These are phyloP conservation scores for Poeciliopsis infans DNA, from an alignment of 2,797 vertebrate genomes.

Conservation along the genomic window DNA sequence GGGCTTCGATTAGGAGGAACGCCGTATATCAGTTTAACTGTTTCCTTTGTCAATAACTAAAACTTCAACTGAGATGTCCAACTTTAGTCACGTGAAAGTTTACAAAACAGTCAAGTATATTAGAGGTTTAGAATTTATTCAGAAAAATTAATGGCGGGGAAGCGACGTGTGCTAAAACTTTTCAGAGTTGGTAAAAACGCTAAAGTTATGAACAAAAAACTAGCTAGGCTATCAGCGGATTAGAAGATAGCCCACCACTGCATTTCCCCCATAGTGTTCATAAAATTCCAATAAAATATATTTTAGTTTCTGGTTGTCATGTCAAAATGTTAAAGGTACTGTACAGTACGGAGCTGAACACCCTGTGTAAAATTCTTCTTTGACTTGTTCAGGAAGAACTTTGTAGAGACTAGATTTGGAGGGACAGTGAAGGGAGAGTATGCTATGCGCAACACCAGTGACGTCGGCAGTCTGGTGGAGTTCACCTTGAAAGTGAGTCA, in stretches of 20 bases:
- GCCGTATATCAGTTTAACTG: not conserved
- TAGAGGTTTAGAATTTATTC: not conserved
- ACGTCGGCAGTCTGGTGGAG: constrained; percentile 90
- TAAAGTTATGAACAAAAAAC: not conserved
- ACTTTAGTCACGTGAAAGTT: not conserved
- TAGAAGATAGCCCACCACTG: not conserved
- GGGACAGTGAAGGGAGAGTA: constrained; percentile 91
- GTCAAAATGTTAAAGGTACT: not conserved
- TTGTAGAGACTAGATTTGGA: constrained; percentile 81
- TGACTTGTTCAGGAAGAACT: constrained; percentile 64
- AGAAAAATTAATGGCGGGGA: not conserved
- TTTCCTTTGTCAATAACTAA: not conserved
- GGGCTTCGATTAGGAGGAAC: not conserved
- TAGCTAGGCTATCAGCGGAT: no score
- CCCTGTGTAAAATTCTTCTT: constrained; percentile 3
- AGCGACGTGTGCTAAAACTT: not conserved
- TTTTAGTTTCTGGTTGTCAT: not conserved
- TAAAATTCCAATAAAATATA: not conserved
- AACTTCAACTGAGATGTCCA: not conserved
- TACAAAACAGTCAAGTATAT: not conserved
- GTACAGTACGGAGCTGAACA: not conserved
- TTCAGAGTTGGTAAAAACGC: not conserved
- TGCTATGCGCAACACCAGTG: constrained; percentile 86
- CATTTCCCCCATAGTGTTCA: not conserved
- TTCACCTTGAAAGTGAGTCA: constrained; percentile 87